Base-by-base conservation (phyloP, 2,113 vertebrate genomes). In the Lethenteron camtschaticum region DNA sequence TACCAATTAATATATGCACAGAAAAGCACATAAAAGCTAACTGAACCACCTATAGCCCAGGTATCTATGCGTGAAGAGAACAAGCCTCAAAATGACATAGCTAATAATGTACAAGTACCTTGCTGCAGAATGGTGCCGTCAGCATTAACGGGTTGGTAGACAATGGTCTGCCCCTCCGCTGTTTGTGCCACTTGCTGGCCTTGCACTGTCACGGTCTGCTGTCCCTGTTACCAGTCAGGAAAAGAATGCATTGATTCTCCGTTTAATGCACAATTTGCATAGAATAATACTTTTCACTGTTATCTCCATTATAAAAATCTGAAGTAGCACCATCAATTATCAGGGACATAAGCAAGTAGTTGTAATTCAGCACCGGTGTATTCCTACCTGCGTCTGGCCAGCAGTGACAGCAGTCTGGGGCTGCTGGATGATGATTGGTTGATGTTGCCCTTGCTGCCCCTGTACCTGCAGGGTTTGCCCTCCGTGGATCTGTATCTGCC, bases 341-440 rank as follows among this genome's bases (percentile, higher is more conserved):
- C 41, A 41, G 41, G 41, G 41, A 41, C 41, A 41, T 41, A 41
- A 41, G 41, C 41, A 41, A 41, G 41, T 41, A 41, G 41, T 41
- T 41, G 41, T 41, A 41, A 41, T 41, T 41, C 41, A 41, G 41
- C 41, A 41, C 41, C 41, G 5, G 41, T 41, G 41, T 41, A 41
- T 41, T 41, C 41, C 78, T 77, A 96, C 94, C 88, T 99, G 94
- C 75, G 86, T 96, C 82, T 96, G 94, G 74, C 94, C 94, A 9
- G 91, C 89, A 1, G 90, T 96, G 76, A 95, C 87, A 12, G 85
- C 90, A 2, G 89, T 84, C 82, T 99, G 94, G n/a, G 92, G 91
- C 80, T 99, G 94, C 77, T 99, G 94, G 78, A 99, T 96, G 79
- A 99, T 96, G 79, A 99, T 94, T 78, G 96, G 92, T 76, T 99